Evolutionary conservation across 2,888 invertebrate genomes (phyloP), one percentile per base, ranked within the genome.

Genomic region (Phaedon cochleariae): DNA sequence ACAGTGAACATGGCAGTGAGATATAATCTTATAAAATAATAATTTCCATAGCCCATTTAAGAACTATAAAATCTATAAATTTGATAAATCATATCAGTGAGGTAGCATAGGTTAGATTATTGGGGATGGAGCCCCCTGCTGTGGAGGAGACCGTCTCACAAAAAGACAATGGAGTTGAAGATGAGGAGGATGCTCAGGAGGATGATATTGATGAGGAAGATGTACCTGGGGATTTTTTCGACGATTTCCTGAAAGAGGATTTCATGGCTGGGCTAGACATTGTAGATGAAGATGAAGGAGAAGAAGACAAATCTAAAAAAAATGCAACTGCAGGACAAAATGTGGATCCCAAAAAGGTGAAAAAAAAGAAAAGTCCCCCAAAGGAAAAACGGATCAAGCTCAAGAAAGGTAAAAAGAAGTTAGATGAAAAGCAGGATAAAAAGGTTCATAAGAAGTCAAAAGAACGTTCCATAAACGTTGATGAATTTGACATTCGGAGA

Each of bases 181-280:
- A 58, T 0, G 62, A 57, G 7, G 53, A 67, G 21, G 69, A 65
- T 17, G 55, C 53, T 0, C 59, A 57, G 7, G 53, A 67, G 21
- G 69, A 65, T 17, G 71, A 74, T 41, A 73, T 73, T 59, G 78
- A 77, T 29, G 80, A 79, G 46, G 83, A 83, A 65, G 84, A 83
- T 73, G 76, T 84, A 3, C 83, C 84, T 9, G 78, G 77, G 3
- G 83, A 83, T 71, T 84, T 84, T 67, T 84, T 84, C 64, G 84
- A 84, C 72, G 84, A 83, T 69, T 83, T 84, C 62, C 76, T 80
- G 31, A 83, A 83, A 72, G 78, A 82, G 64, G 84, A 84, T 67
- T 84, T 84, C 68, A 82, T 84, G 78, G 83, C 80, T 63, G 84
- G 83, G 29, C 73, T 84, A 55, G 82, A 84, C 73, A 81, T 84